phyloP scores from a whole-genome alignment of 1,140 invertebrate genomes.

The Notospermus geniculatus region DNA sequence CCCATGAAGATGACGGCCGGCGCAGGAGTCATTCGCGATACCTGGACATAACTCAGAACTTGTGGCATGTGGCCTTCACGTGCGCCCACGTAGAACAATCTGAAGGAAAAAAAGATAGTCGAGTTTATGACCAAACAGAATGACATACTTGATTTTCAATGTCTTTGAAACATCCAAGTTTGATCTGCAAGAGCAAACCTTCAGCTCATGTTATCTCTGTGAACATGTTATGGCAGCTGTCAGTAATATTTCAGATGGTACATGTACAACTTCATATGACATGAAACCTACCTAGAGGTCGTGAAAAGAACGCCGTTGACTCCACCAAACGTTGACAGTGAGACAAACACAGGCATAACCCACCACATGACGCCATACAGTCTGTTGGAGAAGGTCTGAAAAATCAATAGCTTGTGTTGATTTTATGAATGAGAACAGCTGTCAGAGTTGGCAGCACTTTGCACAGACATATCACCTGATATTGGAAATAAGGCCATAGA shows the following conservation, averaged over 20 bases:
- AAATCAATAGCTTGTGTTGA: conserved; percentile 3
- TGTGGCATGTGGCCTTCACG: conserved; percentile 95
- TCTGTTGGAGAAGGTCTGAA: conserved; percentile 83
- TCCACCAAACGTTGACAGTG: conserved; percentile 96
- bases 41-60: conserved; percentile 92
- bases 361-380: conserved; percentile 90
- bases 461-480: too few species aligned
- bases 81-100: conserved; percentile 94
- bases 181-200: too few species aligned
- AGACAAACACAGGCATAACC: conserved; percentile 97
- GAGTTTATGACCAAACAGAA: neutral
- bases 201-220: too few species aligned
- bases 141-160: too few species aligned
- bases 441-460: too few species aligned
- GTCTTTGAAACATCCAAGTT: too few species aligned
- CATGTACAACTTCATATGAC: too few species aligned
- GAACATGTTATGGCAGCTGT: too few species aligned
- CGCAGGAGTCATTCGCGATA: conserved; percentile 83
- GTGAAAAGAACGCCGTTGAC: conserved; percentile 98
- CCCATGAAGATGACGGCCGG: conserved; percentile 92
- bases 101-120: conserved; percentile 38
- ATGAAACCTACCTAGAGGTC: conserved; percentile 72
- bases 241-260: too few species aligned
- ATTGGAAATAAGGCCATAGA: too few species aligned
- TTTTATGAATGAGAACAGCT: too few species aligned